A percentile compares a stretch with the other conserved stretches of the same genome.
Evolutionary conservation across 2,113 vertebrate genomes (phyloP).

Genomic region (Anguilla japonica): DNA sequence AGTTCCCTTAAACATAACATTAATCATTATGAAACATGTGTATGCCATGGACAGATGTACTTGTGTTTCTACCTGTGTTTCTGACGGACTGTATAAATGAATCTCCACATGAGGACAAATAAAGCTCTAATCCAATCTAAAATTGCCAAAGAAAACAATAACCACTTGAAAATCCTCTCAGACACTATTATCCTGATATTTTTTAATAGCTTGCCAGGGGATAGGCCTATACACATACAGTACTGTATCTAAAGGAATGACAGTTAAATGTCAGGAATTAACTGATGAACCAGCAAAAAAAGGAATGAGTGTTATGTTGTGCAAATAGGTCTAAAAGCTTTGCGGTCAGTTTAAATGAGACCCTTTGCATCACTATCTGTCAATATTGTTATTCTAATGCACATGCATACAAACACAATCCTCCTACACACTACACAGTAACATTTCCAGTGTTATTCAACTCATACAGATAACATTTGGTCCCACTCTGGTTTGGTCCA

Average conservation of each 20-base stretch:
- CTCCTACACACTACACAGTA: not conserved
- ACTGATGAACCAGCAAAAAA: not conserved
- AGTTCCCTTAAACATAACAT: no score
- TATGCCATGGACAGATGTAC: no score
- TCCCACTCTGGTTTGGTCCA: no score
- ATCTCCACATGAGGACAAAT: no score
- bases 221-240: not conserved
- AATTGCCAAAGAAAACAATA: not conserved
- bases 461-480: no score
- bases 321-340: not conserved
- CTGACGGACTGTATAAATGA: no score
- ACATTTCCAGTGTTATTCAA: no score
- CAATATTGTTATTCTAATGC: not conserved
- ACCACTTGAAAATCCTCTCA: not conserved
- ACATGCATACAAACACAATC: not conserved
- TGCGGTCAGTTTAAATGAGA: not conserved
- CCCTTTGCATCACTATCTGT: not conserved
- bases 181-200: not conserved
- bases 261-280: not conserved
- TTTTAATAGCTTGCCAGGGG: not conserved
- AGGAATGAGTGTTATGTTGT: not conserved
- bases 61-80: no score
- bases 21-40: no score
- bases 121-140: not conserved
- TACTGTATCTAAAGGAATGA: not conserved